A percentile compares a stretch with the other conserved stretches of the same genome.
Evolutionary conservation across 30 jellyfish, hydroid and myxozoan genomes (phyloP).

Genomic region (Aurelia coerulea): DNA sequence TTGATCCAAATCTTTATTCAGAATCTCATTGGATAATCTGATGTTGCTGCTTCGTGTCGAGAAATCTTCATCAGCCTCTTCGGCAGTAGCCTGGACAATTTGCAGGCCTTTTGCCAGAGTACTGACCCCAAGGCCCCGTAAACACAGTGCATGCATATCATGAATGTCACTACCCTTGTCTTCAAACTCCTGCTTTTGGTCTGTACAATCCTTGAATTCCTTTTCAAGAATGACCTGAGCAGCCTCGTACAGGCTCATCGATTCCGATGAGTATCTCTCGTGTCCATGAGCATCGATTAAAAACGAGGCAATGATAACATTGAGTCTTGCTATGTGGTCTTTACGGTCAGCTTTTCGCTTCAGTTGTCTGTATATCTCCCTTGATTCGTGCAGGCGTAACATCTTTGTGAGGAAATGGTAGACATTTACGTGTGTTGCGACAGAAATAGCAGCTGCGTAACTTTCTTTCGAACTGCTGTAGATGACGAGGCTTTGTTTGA

Average conservation of each 20-base stretch:
- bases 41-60: not conserved
- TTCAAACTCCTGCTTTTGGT: too few relatives aligned
- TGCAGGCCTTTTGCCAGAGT: not conserved
- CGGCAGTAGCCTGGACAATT: not conserved
- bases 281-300: slow-evolving; percentile 28
- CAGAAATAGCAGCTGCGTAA: slow-evolving; percentile 26
- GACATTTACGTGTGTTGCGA: slow-evolving; percentile 23
- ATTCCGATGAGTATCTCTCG: slow-evolving; percentile 34
- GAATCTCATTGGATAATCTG: not conserved
- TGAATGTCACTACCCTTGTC: too few relatives aligned
- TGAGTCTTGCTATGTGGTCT: slow-evolving; percentile 26
- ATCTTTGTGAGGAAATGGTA: slow-evolving; percentile 25
- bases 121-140: slow-evolving; percentile 9
- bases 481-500: slow-evolving; percentile 28
- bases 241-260: slow-evolving; percentile 62
- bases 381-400: slow-evolving; percentile 18
- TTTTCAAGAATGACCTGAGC: not conserved
- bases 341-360: slow-evolving; percentile 32
- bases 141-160: slow-evolving; percentile 2
- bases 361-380: slow-evolving; percentile 50
- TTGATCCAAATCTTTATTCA: not conserved
- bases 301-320: slow-evolving; percentile 49
- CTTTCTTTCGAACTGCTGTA: slow-evolving; percentile 12
- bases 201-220: too few relatives aligned
- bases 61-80: not conserved